phyloP scores from a whole-genome alignment of 2,113 vertebrate genomes.

The Oceanodroma tethys region DNA sequence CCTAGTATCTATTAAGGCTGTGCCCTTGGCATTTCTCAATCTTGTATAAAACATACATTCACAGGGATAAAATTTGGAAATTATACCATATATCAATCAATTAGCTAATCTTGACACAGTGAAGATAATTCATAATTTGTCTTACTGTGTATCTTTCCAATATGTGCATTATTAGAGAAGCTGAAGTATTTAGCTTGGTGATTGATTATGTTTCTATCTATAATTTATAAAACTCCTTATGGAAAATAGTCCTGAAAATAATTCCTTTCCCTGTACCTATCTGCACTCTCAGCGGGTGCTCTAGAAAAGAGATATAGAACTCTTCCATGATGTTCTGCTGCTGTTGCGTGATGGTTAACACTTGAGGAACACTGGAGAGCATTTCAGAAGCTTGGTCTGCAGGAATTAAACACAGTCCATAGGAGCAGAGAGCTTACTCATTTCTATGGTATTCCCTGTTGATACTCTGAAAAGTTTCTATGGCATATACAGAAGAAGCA shows the following conservation, averaged over 20 bases:
- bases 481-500: not conserved
- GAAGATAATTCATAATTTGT: not conserved
- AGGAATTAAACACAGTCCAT: not conserved
- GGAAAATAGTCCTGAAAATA: not conserved
- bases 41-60: not conserved
- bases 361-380: not conserved
- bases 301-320: not conserved
- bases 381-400: not conserved
- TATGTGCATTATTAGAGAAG: not conserved
- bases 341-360: not conserved
- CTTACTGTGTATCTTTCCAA: not conserved
- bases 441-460: not conserved
- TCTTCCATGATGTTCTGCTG: not conserved
- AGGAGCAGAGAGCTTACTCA: not conserved
- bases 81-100: not conserved
- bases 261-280: not conserved
- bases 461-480: not conserved
- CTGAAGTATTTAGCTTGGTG: not conserved
- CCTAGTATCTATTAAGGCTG: not conserved
- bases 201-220: not conserved
- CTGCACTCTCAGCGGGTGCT: not conserved
- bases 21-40: not conserved
- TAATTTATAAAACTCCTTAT: not conserved
- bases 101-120: not conserved
- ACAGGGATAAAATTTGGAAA: not conserved